Conservation (phyloP, 2,797 vertebrate genomes). For the Tauraco hartlaubi region DNA sequence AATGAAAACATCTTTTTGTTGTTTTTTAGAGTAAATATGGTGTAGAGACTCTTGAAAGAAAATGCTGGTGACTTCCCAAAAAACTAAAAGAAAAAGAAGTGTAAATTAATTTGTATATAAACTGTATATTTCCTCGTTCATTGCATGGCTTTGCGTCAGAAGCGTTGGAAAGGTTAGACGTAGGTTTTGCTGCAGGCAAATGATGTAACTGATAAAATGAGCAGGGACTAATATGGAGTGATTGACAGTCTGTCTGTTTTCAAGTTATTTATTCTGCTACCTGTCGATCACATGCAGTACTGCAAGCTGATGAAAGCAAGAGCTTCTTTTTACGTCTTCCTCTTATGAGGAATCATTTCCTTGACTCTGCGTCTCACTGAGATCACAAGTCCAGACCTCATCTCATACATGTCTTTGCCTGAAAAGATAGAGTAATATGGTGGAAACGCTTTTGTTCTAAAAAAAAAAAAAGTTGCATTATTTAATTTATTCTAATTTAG, state of each 20-base stretch:
- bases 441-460: background rate
- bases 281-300: background rate
- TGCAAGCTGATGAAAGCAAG: background rate
- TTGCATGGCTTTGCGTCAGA: background rate
- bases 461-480: background rate
- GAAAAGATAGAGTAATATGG: background rate
- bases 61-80: background rate
- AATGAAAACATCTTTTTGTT: background rate
- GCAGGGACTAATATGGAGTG: background rate
- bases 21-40: background rate
- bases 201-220: background rate
- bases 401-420: background rate
- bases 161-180: background rate
- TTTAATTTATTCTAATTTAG: background rate
- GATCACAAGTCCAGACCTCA: background rate
- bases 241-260: background rate
- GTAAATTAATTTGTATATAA: background rate
- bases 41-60: background rate
- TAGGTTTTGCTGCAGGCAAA: background rate
- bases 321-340: background rate
- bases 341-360: background rate
- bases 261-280: background rate
- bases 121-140: background rate
- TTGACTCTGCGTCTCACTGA: background rate
- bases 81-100: background rate